Evolutionary conservation across 2,113 vertebrate species (phyloP).

Genomic region (Crotalus helleri): DNA sequence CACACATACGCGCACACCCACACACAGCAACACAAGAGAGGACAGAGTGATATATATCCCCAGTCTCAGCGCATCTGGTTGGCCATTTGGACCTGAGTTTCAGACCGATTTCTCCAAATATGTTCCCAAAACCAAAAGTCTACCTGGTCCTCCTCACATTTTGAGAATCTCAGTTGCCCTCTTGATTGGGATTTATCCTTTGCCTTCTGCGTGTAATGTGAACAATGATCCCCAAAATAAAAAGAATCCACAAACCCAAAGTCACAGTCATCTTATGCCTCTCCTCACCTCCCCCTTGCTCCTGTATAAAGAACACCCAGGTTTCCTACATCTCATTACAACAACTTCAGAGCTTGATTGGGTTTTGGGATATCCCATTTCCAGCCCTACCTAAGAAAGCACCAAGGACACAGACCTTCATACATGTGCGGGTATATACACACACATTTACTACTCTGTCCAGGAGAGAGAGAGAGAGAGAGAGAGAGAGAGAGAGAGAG

Average conservation of each 20-base stretch:
- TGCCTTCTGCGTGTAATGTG: not conserved
- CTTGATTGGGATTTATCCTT: not conserved
- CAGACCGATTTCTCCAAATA: not conserved
- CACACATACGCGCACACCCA: not conserved
- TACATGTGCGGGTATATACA: too few relatives aligned
- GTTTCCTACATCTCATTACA: not conserved
- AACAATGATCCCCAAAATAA: not conserved
- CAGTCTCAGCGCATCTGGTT: not conserved
- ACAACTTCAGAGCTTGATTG: not conserved
- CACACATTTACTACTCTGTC: constrained; percentile 1
- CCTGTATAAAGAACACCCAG: not conserved
- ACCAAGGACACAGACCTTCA: not conserved
- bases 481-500: not conserved
- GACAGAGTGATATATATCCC: not conserved
- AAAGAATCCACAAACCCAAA: not conserved
- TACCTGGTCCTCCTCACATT: not conserved
- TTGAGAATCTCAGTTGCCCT: not conserved
- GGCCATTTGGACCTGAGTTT: not conserved
- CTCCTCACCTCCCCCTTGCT: not conserved
- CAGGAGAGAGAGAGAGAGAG: not conserved
- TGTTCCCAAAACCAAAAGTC: not conserved
- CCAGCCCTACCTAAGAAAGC: not conserved
- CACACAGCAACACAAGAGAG: not conserved
- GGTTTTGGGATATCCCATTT: not conserved
- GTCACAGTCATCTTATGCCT: not conserved